phyloP scores from a whole-genome alignment of 2,888 invertebrate genomes.

The Listrodromus nycthemerus region DNA sequence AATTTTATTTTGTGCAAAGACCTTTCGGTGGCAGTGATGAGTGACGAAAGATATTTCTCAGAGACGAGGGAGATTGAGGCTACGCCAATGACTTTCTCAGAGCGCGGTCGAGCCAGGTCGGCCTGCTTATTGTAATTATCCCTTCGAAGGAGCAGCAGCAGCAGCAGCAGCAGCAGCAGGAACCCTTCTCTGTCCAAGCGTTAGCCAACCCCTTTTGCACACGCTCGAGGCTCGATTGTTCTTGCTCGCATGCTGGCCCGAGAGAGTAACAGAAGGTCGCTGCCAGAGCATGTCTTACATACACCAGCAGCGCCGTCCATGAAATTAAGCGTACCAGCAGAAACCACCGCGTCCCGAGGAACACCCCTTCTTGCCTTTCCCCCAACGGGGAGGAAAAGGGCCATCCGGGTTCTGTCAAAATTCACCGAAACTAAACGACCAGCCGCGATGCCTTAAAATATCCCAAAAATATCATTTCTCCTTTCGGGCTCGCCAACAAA shows the following conservation, averaged over 20 bases:
- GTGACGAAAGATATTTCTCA: constrained; percentile 11
- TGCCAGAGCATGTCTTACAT: constrained; percentile 65
- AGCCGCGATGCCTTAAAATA: constrained; percentile 73
- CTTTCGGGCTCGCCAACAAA: constrained; percentile 45
- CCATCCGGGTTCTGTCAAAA: constrained; percentile 64
- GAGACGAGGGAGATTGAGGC: constrained; percentile 45
- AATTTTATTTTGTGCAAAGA: not conserved
- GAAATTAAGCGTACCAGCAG: constrained; percentile 79
- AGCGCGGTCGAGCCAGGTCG: constrained; percentile 72
- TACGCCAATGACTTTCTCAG: constrained; percentile 77
- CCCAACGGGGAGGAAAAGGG: not conserved
- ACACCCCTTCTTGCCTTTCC: constrained; percentile 45
- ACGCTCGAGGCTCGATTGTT: constrained; percentile 80
- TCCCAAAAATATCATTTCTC: constrained; percentile 74
- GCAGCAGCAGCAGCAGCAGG: constrained; percentile 45
- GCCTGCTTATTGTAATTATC: constrained; percentile 81
- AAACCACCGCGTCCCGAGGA: constrained; percentile 60
- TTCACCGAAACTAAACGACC: constrained; percentile 55
- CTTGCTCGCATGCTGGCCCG: constrained; percentile 76
- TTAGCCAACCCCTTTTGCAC: constrained; percentile 72
- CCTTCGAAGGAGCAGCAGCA: constrained; percentile 75
- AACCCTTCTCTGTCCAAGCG: constrained; percentile 68
- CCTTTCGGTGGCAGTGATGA: constrained; percentile 16
- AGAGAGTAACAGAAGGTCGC: constrained; percentile 58
- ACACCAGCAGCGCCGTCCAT: constrained; percentile 75